Evolutionary conservation across 2,888 invertebrate genomes (phyloP).

Genomic region (Caenorhabditis auriculariae): DNA sequence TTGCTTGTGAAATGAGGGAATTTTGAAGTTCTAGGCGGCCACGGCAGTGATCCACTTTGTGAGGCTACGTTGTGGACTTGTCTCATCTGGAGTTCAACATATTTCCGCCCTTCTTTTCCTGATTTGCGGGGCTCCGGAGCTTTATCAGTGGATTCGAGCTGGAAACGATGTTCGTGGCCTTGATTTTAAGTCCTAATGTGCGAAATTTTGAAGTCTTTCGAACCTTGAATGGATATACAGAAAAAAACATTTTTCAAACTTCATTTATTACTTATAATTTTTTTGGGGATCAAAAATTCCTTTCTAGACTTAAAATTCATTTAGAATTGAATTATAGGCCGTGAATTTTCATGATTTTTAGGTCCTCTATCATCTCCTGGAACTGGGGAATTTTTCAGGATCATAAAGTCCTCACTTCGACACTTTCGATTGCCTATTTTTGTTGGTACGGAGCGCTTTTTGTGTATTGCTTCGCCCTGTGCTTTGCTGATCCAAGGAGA

Average conservation of each 20-base stretch:
- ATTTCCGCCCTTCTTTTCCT: slow-evolving; percentile 83
- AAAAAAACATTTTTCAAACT: background rate
- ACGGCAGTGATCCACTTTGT: slow-evolving; percentile 71
- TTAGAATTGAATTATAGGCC: no score
- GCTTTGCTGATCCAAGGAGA: slow-evolving; percentile 50
- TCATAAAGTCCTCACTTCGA: background rate
- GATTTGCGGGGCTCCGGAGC: slow-evolving; percentile 71
- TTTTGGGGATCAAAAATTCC: no score
- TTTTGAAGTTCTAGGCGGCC: slow-evolving; percentile 23
- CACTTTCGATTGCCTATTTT: slow-evolving; percentile 35
- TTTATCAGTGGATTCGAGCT: slow-evolving; percentile 48
- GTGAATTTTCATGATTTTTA: no score
- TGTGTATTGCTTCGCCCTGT: slow-evolving; percentile 38
- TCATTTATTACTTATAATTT: no score
- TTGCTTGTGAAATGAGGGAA: background rate
- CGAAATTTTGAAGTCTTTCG: background rate
- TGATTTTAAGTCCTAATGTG: background rate
- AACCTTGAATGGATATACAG: background rate
- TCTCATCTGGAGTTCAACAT: slow-evolving; percentile 86
- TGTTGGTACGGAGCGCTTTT: slow-evolving; percentile 40
- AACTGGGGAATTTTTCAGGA: no score
- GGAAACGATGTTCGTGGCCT: slow-evolving; percentile 8
- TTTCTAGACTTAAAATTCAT: no score
- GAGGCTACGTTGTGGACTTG: slow-evolving; percentile 82
- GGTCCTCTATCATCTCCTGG: no score